Percentiles rank a stretch among this genome's conserved stretches.
Conservation (phyloP, 1,140 invertebrate genomes). For the Cydia fagiglandana region DNA sequence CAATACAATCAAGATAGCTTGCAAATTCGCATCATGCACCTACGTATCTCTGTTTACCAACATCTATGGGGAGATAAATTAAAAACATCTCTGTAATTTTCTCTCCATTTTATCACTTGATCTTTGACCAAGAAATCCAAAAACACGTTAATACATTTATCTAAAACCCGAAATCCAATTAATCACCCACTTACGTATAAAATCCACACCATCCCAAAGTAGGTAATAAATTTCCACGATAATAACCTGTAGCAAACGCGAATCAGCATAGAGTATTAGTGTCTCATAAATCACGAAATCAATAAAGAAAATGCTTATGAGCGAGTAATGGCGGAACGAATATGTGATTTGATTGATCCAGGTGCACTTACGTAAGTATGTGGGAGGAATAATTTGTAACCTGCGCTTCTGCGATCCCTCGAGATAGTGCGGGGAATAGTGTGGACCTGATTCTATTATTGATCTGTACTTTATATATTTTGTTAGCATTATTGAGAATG, state of each 20-base stretch:
- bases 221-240: constrained; percentile 25
- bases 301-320: constrained; percentile 57
- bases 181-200: constrained; percentile 21
- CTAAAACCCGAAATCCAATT: not conserved
- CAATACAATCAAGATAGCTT: too few relatives aligned
- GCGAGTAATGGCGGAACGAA: constrained; percentile 62
- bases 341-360: constrained; percentile 70
- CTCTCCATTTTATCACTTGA: not conserved
- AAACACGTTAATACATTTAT: not conserved
- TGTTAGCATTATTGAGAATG: not conserved
- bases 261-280: constrained; percentile 28
- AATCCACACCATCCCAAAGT: constrained; percentile 22
- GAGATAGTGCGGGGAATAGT: constrained; percentile 37
- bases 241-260: constrained; percentile 23
- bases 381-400: constrained; percentile 74
- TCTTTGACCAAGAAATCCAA: not conserved
- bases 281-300: constrained; percentile 42
- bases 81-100: too few relatives aligned
- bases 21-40: too few relatives aligned
- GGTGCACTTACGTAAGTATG: constrained; percentile 68
- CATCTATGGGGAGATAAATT: too few relatives aligned
- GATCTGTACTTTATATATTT: not conserved
- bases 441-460: constrained; percentile 44
- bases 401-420: constrained; percentile 53
- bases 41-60: too few relatives aligned